Evolutionary conservation across 2,888 invertebrate species (phyloP), one percentile per base, ranked within the genome.

Genomic region (Congeria kusceri): DNA sequence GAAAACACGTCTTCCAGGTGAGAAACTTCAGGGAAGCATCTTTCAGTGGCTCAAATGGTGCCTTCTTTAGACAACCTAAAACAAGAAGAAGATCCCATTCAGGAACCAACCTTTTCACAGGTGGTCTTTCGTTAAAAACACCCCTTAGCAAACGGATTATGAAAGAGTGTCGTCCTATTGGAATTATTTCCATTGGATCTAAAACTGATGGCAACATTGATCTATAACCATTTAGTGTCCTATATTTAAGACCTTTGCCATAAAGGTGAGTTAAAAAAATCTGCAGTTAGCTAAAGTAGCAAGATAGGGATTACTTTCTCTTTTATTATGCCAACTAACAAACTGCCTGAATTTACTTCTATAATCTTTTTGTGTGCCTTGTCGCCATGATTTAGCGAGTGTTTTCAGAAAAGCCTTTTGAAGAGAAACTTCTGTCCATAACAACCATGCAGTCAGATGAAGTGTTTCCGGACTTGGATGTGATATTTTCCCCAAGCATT

Each of bases 101-200:
- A 39, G 72, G 72, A 53, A 79, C 20, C 7, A 75, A 29, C 44
- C 66, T 70, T 15, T 49, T 53, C 15, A 64, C 23, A 18, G 74
- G 74, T 53, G 79, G 74, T 23, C 74, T n/a, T 64, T 71, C 69
- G 58, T 79, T 79, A 39, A 79, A 79, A 18, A 79, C 64, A 15
- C 47, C 74, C 53, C 49, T 73, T 1, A 75, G 23, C 32, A 76
- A 53, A 11, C 69, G 20, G 3, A 76, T 68, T 20, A 75, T 47
- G 27, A 28, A 68, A 25, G 68, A 64, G 44, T 75, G 76, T 57
- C 65, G 71, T 7, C 75, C 75, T 13, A 69, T 39, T 13, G 64
- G 49, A 32, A 63, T 62, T 20, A 56, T 77, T 0, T 71, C 53
- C 13, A 77, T 67, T 15, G 66, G 67, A 25, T 49, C 18, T 49